Conservation (phyloP, 1,140 invertebrate genomes). For the Drosophila burlai region DNA sequence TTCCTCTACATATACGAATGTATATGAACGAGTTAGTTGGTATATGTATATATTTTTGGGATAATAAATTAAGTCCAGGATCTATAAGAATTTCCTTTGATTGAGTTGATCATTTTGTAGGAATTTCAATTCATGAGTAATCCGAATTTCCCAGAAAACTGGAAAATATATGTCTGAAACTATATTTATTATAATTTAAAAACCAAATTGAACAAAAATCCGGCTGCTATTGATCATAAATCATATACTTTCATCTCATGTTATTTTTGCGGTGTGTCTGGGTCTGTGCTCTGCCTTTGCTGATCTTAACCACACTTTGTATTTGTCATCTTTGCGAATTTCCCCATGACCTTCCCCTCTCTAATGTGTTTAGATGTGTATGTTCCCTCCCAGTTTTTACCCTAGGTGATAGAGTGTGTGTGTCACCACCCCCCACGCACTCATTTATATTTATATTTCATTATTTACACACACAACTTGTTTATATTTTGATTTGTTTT, state of each 20-base stretch:
- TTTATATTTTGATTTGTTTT: slow-evolving; percentile 51
- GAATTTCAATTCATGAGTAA: background rate
- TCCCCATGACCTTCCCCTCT: slow-evolving; percentile 33
- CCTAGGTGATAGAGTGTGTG: background rate
- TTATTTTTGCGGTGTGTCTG: background rate
- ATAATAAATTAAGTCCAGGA: background rate
- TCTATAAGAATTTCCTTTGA: background rate
- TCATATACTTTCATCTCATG: background rate
- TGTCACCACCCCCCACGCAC: slow-evolving; percentile 24
- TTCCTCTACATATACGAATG: background rate
- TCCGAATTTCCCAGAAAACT: background rate
- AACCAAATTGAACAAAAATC: background rate
- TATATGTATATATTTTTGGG: background rate
- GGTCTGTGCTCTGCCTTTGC: slow-evolving; percentile 3
- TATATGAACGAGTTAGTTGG: background rate
- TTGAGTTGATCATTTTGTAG: background rate
- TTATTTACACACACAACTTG: slow-evolving; percentile 26
- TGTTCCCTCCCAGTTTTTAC: background rate
- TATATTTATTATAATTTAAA: background rate
- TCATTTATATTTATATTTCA: slow-evolving; percentile 12
- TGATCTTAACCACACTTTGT: slow-evolving; percentile 10
- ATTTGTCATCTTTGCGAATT: slow-evolving; percentile 33
- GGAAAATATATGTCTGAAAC: background rate
- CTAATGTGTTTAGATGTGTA: background rate
- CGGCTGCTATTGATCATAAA: background rate